phyloP scores from a whole-genome alignment of 1,140 invertebrate genomes.

The Macrocentrus cingulum region DNA sequence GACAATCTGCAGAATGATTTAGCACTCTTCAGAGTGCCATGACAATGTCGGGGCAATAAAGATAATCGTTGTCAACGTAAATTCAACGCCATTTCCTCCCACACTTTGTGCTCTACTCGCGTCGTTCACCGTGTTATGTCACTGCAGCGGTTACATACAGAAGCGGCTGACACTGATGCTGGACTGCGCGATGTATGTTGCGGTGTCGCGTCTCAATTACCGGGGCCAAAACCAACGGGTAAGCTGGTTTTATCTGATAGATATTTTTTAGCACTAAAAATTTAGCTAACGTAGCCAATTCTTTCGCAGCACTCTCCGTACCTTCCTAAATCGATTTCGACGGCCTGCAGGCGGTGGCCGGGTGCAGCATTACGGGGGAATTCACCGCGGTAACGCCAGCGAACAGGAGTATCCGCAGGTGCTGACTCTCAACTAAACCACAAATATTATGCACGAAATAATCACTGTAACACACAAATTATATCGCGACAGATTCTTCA shows the following conservation, averaged over 20 bases:
- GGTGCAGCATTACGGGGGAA: constrained; percentile 25
- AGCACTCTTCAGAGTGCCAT: too few species aligned
- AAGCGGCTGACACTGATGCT: too few species aligned
- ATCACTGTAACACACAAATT: not conserved
- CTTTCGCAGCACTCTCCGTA: constrained; percentile 2
- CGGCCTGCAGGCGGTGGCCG: constrained; percentile 29
- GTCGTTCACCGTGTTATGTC: constrained; percentile 8
- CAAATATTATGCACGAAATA: too few species aligned
- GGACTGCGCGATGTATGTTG: too few species aligned
- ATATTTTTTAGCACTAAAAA: too few species aligned
- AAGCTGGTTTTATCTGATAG: too few species aligned
- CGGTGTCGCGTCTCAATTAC: too few species aligned
- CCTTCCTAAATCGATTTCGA: constrained; percentile 30
- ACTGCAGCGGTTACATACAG: too few species aligned
- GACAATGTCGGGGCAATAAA: constrained; percentile 1
- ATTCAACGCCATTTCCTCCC: not conserved
- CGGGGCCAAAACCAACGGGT: too few species aligned
- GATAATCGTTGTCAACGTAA: constrained; percentile 1
- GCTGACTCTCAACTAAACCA: too few species aligned
- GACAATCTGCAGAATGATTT: too few species aligned
- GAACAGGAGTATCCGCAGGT: constrained; percentile 12
- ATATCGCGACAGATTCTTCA: not conserved
- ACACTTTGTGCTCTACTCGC: not conserved
- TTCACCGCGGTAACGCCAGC: constrained; percentile 11
- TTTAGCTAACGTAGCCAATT: constrained; percentile 4